Conservation (phyloP, 2,888 invertebrate species). For the Corythucha ciliata region DNA sequence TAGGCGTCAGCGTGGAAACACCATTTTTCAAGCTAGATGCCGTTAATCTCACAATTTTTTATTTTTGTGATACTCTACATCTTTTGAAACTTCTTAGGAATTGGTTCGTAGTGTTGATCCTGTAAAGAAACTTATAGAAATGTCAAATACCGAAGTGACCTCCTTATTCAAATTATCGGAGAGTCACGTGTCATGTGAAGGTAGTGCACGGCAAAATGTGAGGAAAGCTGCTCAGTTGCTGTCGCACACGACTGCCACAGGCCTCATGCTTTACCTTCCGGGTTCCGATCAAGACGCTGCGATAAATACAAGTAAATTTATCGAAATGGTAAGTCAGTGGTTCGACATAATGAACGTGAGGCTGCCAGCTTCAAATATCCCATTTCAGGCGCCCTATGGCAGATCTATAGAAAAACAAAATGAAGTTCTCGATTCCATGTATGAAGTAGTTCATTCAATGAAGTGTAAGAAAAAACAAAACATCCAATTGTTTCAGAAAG, state of each 20-base stretch:
- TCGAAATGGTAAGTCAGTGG: not conserved
- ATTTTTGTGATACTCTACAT: no score
- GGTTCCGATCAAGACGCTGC: not conserved
- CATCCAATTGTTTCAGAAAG: not conserved
- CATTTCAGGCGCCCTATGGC: not conserved
- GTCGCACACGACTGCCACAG: not conserved
- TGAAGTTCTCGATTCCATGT: not conserved
- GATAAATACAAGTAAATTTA: not conserved
- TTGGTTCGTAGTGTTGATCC: not conserved
- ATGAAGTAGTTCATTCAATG: not conserved
- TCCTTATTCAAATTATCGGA: not conserved
- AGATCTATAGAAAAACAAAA: not conserved
- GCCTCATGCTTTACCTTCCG: not conserved
- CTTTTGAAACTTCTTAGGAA: not conserved
- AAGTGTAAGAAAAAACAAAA: not conserved
- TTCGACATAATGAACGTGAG: not conserved
- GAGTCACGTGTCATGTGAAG: not conserved
- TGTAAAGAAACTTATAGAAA: not conserved
- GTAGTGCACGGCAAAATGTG: not conserved
- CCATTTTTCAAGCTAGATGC: not conserved
- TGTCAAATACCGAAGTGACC: not conserved
- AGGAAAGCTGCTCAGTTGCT: not conserved
- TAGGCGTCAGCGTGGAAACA: not conserved
- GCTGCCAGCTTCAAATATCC: not conserved
- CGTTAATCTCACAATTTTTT: no score